phyloP scores from a whole-genome alignment of 2,113 vertebrate genomes.

The Egretta garzetta region DNA sequence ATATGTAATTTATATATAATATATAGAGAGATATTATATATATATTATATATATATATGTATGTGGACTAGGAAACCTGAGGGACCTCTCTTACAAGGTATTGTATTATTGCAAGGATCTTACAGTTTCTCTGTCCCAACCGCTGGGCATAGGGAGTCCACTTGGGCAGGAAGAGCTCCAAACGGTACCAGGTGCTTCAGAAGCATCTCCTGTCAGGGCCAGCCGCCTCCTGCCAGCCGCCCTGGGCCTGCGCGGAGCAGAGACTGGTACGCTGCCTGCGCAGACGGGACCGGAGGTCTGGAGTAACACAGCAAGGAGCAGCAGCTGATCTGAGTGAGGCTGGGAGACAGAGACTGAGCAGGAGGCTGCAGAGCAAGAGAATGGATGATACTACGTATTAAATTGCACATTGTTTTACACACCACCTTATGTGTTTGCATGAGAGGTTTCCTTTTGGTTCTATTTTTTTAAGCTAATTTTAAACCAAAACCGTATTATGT shows the following conservation, averaged over 20 bases:
- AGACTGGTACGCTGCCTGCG: background rate
- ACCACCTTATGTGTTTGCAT: constrained; percentile 83
- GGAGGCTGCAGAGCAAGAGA: constrained; percentile 67
- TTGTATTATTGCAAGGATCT: constrained; percentile 69
- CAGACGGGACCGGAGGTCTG: background rate
- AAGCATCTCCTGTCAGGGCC: background rate
- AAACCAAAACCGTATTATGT: constrained; percentile 82
- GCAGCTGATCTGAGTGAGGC: constrained; percentile 70
- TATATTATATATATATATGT: constrained; percentile 78
- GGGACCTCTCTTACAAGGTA: constrained; percentile 73
- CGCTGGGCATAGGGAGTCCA: background rate
- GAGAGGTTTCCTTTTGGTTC: constrained; percentile 80
- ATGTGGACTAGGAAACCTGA: constrained; percentile 74
- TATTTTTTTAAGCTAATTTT: constrained; percentile 82
- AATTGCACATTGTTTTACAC: constrained; percentile 91
- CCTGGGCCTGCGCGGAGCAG: background rate
- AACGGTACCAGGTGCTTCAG: constrained; percentile 48
- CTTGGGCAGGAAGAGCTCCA: constrained; percentile 74
- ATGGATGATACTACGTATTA: constrained; percentile 88
- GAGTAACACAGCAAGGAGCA: background rate
- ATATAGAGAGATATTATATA: constrained; percentile 80
- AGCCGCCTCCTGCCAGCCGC: constrained; percentile 37
- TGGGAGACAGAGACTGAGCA: constrained; percentile 7
- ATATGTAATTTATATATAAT: constrained; percentile 84
- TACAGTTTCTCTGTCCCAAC: constrained; percentile 56